Evolutionary conservation across 2,113 vertebrate genomes (phyloP).

Genomic region (Cyphomyrus discorhynchus): DNA sequence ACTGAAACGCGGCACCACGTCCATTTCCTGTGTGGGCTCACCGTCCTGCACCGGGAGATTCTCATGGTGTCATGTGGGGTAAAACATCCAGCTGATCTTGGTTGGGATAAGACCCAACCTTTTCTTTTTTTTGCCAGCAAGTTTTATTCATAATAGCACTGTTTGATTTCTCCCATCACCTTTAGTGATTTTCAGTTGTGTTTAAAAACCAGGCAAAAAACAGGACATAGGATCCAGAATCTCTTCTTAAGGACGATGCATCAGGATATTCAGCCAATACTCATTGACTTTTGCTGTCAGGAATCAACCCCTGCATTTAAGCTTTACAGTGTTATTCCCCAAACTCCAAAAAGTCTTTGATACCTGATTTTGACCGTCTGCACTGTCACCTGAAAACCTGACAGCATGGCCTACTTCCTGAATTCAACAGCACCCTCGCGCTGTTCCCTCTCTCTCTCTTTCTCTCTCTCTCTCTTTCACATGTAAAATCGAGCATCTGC

Average conservation of each 20-base stretch:
- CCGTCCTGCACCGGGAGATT: neutral
- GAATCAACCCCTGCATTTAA: neutral
- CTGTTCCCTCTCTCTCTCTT: slow-evolving; percentile 34
- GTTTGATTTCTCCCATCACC: neutral
- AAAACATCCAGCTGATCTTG: neutral
- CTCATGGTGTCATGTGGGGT: neutral
- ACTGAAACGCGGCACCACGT: neutral
- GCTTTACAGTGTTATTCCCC: neutral
- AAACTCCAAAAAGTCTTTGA: neutral
- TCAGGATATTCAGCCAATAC: neutral
- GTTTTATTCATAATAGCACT: neutral
- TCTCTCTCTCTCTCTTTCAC: slow-evolving; percentile 34
- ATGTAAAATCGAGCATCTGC: neutral
- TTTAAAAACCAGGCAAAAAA: neutral
- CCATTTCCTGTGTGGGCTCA: neutral
- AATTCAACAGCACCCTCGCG: neutral
- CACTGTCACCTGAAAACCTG: neutral
- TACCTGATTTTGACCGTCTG: neutral
- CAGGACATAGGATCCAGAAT: neutral
- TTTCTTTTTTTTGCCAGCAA: neutral
- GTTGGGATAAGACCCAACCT: neutral
- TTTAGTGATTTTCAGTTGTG: neutral
- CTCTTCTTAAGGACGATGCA: neutral
- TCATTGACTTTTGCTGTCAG: neutral
- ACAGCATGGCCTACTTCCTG: neutral